phyloP scores from a whole-genome alignment of 2,888 invertebrate genomes.

The Folsomia candida region DNA sequence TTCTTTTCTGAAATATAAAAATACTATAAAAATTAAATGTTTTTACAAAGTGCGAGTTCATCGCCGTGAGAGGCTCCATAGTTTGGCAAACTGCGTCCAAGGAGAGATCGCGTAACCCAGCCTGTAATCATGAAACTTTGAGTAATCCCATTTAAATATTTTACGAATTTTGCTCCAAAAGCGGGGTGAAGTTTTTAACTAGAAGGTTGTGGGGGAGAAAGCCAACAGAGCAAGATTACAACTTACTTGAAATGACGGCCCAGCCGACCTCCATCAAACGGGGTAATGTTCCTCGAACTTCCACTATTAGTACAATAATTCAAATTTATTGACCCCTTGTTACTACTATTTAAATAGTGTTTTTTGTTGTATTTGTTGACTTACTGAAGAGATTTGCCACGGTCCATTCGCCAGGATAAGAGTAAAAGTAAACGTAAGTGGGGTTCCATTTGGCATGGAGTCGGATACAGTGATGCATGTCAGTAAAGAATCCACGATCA shows the following conservation, averaged over 20 bases:
- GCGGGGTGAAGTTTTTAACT: no score
- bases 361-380: background rate
- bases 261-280: slow-evolving; percentile 40
- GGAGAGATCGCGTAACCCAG: slow-evolving; percentile 35
- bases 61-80: slow-evolving; percentile 43
- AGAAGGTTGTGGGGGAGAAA: no score
- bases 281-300: slow-evolving; percentile 29
- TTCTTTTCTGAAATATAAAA: no score
- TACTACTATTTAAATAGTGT: no score
- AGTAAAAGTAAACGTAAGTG: slow-evolving; percentile 39
- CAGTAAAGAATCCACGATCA: slow-evolving; percentile 39
- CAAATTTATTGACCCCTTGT: no score
- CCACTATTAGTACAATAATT: background rate
- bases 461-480: slow-evolving; percentile 29
- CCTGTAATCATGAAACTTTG: no score
- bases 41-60: slow-evolving; percentile 40
- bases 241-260: slow-evolving; percentile 35
- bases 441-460: slow-evolving; percentile 33
- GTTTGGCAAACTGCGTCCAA: slow-evolving; percentile 36
- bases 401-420: slow-evolving; percentile 42
- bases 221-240: no score
- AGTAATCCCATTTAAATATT: no score
- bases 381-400: slow-evolving; percentile 40
- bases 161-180: no score
- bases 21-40: no score